Evolutionary conservation across 2,113 vertebrate genomes (phyloP).

Genomic region (Hucho hucho): DNA sequence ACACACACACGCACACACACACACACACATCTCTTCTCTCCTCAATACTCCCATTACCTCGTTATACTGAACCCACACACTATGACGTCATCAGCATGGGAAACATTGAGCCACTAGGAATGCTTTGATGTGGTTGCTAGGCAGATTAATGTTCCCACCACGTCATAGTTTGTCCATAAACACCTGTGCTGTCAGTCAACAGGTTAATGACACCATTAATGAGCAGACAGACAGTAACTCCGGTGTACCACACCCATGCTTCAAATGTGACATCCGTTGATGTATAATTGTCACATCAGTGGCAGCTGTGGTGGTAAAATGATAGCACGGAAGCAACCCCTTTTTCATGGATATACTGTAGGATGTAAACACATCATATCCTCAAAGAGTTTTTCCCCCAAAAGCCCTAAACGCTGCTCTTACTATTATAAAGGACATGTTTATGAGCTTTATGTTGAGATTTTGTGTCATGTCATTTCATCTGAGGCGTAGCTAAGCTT

Average conservation of each 20-base stretch:
- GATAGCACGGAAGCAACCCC: background rate
- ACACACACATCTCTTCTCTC: background rate
- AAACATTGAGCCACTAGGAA: background rate
- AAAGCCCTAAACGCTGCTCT: background rate
- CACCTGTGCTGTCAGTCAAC: background rate
- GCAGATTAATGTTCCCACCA: background rate
- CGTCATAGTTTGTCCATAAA: background rate
- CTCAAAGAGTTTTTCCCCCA: background rate
- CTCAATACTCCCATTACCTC: background rate
- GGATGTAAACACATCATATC: background rate
- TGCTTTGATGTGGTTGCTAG: background rate
- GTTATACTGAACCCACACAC: background rate
- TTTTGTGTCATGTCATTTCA: background rate
- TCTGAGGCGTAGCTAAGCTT: background rate
- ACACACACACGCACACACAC: background rate
- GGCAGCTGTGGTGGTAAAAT: background rate
- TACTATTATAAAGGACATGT: background rate
- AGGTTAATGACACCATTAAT: background rate
- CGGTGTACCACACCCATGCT: background rate
- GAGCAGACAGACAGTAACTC: background rate
- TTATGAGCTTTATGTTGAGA: background rate
- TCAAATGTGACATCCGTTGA: background rate
- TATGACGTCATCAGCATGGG: background rate
- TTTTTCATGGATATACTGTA: background rate
- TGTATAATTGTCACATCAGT: background rate